Base-by-base conservation (phyloP, 2,888 invertebrate genomes). In the Eupithecia centaureata region DNA sequence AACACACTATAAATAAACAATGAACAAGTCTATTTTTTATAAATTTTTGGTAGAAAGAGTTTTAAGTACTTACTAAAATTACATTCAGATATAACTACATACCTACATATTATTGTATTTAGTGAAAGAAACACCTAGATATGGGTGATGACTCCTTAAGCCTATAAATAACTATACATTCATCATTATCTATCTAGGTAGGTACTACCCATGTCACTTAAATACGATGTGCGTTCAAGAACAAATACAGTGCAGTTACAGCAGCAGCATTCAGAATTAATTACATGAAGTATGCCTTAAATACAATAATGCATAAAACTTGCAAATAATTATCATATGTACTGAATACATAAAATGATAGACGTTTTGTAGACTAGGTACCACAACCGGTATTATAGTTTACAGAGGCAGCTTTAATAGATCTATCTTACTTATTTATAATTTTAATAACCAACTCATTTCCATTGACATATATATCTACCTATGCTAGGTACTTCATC, bases 41-140 rank as follows among this genome's bases (percentile, higher is more conserved):
- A 25, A 86, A 82, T 89, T 88, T 92, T 92, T 91, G 90, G 91
- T 90, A 72, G 69, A 89, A 86, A 84, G 82, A 84, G 86, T 77
- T 82, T 79, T 82, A 92, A 91, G 91, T 92, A 92, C 92, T 91
- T 91, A 86, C 82, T n/a, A n/a, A n/a, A n/a, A 74, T 82, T 85
- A 90, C 84, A 79, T 84, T 75, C 72, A 78, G 80, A 81, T 85
- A 88, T 80, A 70, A 80, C 85, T 90, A 89, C n/a, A n/a, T n/a
- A n/a, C n/a, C n/a, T n/a, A n/a, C n/a, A n/a, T n/a, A n/a, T n/a
- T n/a, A n/a, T n/a, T 63, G 56, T 57, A 57, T 84, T 85, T 47
- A 86, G 86, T 89, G 86, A 88, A 88, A 69, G 58, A 79, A 85
- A 82, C 75, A 79, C 77, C 77, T 84, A 83, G 71, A 68, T 67